Conservation (phyloP, 2,888 invertebrate species). For the Drosophila lutescens region DNA sequence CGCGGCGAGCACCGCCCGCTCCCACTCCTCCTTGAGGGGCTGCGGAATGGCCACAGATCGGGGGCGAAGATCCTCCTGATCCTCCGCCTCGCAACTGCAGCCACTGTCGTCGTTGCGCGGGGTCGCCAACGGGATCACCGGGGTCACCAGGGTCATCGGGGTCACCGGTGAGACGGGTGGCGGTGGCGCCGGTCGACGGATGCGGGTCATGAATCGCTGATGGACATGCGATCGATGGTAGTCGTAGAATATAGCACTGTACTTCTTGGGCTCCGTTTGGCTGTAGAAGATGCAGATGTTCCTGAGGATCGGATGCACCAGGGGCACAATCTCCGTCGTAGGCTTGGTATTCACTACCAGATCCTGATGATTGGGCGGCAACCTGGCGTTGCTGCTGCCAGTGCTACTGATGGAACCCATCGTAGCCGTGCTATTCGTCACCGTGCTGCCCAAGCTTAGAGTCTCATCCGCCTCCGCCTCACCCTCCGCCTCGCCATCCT, state of each 20-base stretch:
- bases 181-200: conserved; percentile 44
- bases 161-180: not conserved
- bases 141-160: not conserved
- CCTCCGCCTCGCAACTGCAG: conserved; percentile 64
- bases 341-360: not conserved
- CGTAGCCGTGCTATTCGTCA: conserved; percentile 81
- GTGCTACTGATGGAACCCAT: conserved; percentile 69
- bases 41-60: conserved; percentile 36
- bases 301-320: conserved; percentile 76
- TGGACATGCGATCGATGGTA: conserved; percentile 78
- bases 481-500: conserved; percentile 8
- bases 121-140: not conserved
- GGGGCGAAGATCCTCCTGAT: conserved; percentile 20
- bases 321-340: not conserved
- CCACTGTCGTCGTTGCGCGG: conserved; percentile 64
- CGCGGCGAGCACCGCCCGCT: conserved; percentile 58
- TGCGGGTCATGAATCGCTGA: conserved; percentile 70
- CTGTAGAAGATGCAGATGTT: conserved; percentile 83
- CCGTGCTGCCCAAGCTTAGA: conserved; percentile 80
- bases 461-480: conserved; percentile 41
- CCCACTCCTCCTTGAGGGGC: conserved; percentile 66
- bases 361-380: not conserved
- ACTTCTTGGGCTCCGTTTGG: conserved; percentile 75
- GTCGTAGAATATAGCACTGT: conserved; percentile 83
- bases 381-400: conserved; percentile 13